Evolutionary conservation across 2,113 vertebrate species (phyloP).

Genomic region (Leucopternis melanops): DNA sequence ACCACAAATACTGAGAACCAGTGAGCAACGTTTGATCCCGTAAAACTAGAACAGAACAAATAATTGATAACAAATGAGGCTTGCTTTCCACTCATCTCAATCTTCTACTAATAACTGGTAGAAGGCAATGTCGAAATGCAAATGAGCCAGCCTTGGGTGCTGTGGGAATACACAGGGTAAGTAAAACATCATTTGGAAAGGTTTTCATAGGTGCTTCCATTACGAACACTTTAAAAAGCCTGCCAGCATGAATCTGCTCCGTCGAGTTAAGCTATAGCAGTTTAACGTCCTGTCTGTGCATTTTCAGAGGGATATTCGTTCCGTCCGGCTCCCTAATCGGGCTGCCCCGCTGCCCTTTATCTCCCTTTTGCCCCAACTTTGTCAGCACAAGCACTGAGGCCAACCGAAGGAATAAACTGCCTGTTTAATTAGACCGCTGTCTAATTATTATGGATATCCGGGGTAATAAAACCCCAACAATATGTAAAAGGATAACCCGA

Average conservation of each 20-base stretch:
- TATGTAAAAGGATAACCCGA: not conserved
- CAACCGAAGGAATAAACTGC: not conserved
- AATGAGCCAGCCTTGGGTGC: not conserved
- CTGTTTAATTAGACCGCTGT: not conserved
- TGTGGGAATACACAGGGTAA: not conserved
- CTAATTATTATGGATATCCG: not conserved
- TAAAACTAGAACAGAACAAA: conserved; percentile 20
- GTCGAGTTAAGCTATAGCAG: not conserved
- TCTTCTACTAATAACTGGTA: not conserved
- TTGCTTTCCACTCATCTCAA: not conserved
- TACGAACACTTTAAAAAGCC: not conserved
- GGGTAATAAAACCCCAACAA: not conserved
- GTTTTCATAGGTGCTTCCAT: conserved; percentile 3
- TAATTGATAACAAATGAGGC: conserved; percentile 36
- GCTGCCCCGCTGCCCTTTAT: not conserved
- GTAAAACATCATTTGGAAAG: not conserved
- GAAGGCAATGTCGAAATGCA: not conserved
- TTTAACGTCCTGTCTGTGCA: not conserved
- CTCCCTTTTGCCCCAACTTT: not conserved
- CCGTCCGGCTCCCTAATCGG: not conserved
- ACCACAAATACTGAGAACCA: not conserved
- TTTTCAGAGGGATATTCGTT: not conserved
- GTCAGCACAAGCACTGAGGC: not conserved
- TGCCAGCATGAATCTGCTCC: not conserved
- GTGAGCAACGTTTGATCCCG: not conserved